A percentile compares a stretch with the other conserved stretches of the same genome.
Conservation (phyloP, 2,797 vertebrate genomes). For the Rachycentron canadum region DNA sequence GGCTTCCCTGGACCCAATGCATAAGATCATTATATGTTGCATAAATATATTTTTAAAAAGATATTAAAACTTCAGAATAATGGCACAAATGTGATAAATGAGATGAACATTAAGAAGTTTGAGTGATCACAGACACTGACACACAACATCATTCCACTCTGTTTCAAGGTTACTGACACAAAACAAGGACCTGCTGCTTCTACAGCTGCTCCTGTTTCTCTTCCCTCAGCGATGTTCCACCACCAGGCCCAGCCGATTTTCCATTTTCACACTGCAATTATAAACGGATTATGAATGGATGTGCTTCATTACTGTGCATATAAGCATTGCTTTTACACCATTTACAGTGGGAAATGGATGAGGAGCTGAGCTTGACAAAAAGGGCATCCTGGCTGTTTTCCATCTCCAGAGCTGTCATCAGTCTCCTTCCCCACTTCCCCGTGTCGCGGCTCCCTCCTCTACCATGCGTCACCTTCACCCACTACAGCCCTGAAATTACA, state of each 20-base stretch:
- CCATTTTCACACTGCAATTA: constrained; percentile 19
- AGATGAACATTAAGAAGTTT: not conserved
- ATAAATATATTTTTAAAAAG: not conserved
- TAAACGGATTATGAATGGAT: constrained; percentile 27
- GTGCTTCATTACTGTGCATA: not conserved
- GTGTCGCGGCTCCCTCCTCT: constrained; percentile 32
- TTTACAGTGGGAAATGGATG: constrained; percentile 13
- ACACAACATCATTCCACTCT: not conserved
- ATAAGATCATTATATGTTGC: no score
- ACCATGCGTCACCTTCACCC: constrained; percentile 58
- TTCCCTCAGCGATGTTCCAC: not conserved
- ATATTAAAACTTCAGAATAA: not conserved
- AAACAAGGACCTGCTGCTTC: not conserved
- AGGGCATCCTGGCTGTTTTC: constrained; percentile 23
- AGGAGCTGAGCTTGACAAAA: constrained; percentile 23
- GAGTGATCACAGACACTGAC: not conserved
- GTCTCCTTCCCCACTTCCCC: constrained; percentile 20
- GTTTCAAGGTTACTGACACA: not conserved
- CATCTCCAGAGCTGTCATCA: constrained; percentile 47
- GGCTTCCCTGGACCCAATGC: no score
- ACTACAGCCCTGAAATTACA: constrained; percentile 47
- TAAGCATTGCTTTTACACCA: constrained; percentile 5
- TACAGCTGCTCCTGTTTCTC: not conserved
- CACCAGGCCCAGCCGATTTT: not conserved
- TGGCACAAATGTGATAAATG: not conserved